A percentile compares a stretch with the other conserved stretches of the same genome.
Conservation (phyloP, 2,888 invertebrate genomes). For the Polyommatus icarus region DNA sequence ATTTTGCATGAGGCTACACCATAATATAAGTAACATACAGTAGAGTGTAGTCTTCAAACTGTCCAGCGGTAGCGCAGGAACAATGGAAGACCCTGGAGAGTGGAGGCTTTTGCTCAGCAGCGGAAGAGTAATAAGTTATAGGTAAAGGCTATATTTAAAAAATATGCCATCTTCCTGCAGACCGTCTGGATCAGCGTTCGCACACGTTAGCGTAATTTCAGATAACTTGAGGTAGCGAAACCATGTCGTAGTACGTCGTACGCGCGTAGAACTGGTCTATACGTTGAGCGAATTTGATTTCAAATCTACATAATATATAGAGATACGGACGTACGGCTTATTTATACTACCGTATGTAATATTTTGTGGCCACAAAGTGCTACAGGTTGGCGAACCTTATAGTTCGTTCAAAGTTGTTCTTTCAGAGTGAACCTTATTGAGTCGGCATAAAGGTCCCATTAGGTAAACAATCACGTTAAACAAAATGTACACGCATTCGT, state of each 20-base stretch:
- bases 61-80: background rate
- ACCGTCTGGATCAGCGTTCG: too few relatives aligned
- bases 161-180: too few relatives aligned
- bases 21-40: background rate
- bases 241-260: too few relatives aligned
- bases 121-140: too few relatives aligned
- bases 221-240: too few relatives aligned
- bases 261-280: too few relatives aligned
- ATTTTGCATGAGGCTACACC: slow-evolving; percentile 20
- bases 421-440: background rate
- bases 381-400: background rate
- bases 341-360: background rate
- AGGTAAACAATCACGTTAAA: background rate
- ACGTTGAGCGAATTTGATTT: too few relatives aligned
- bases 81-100: background rate
- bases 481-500: slow-evolving; percentile 2
- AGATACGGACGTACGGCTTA: too few relatives aligned
- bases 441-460: background rate
- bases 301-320: too few relatives aligned
- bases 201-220: too few relatives aligned
- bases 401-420: background rate
- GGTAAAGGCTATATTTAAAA: too few relatives aligned
- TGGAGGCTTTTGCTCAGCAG: background rate
- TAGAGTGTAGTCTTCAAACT: background rate
- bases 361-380: background rate